Evolutionary conservation across 2,888 invertebrate genomes (phyloP).

Genomic region (Zygothrica quintamaculata): DNA sequence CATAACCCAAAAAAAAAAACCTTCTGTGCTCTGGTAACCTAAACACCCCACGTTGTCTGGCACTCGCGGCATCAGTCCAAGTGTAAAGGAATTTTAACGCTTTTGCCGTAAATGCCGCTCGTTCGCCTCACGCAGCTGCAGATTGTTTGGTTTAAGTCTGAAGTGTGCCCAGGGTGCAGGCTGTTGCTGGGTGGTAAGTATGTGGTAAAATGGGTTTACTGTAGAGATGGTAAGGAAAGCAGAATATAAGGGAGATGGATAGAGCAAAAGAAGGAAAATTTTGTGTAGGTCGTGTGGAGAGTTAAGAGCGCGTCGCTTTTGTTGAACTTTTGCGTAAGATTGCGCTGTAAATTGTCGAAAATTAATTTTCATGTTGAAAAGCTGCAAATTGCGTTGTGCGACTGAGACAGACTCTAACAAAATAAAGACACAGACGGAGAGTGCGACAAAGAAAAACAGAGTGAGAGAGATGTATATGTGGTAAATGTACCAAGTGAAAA

Average conservation of each 20-base stretch:
- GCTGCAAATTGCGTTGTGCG: conserved; percentile 71
- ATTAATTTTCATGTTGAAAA: conserved; percentile 82
- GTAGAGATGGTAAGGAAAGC: no score
- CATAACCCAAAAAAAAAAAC: no score
- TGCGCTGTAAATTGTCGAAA: conserved; percentile 82
- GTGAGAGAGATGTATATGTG: conserved; percentile 11
- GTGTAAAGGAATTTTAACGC: conserved; percentile 79
- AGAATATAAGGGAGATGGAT: not conserved
- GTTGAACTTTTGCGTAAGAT: conserved; percentile 81
- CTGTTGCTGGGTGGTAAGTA: conserved; percentile 10
- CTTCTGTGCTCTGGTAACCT: no score
- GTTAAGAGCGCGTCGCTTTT: conserved; percentile 63
- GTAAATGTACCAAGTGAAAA: conserved; percentile 33
- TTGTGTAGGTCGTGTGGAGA: conserved; percentile 11
- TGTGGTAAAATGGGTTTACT: not conserved
- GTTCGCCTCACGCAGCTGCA: conserved; percentile 56
- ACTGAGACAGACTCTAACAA: conserved; percentile 34
- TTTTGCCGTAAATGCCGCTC: conserved; percentile 64
- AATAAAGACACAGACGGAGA: no score
- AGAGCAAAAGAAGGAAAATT: not conserved
- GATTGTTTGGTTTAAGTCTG: conserved; percentile 69
- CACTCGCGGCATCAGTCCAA: conserved; percentile 62
- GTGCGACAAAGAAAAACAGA: conserved; percentile 2
- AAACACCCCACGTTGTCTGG: conserved; percentile 35
- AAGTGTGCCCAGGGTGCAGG: conserved; percentile 35